Conservation (phyloP, 2,797 vertebrate genomes). For the Champsocephalus gunnari region DNA sequence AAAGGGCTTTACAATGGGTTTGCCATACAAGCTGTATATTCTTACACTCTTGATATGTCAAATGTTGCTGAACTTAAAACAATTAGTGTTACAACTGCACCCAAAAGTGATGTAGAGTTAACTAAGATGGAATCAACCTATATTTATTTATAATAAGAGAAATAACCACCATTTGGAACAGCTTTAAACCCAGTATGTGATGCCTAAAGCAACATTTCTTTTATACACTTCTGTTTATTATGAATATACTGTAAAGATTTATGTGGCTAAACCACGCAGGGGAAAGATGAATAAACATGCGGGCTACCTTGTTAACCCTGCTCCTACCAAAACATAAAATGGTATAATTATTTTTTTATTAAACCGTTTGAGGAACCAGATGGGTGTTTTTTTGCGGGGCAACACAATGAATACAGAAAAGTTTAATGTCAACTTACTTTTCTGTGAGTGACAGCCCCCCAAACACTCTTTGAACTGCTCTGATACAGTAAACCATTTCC, state of each 20-base stretch:
- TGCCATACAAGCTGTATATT: not conserved
- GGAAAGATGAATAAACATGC: not conserved
- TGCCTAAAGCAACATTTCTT: not conserved
- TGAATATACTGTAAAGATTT: not conserved
- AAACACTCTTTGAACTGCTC: slow-evolving; percentile 55
- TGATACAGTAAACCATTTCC: slow-evolving; percentile 46
- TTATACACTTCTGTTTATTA: not conserved
- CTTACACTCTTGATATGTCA: not conserved
- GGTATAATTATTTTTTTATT: slow-evolving; percentile 13
- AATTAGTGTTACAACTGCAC: not conserved
- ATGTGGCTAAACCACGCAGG: not conserved
- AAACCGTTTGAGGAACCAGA: slow-evolving; percentile 27
- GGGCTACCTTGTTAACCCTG: not conserved
- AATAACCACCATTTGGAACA: not conserved
- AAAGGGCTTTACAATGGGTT: not conserved
- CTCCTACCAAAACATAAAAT: not conserved
- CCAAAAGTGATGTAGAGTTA: not conserved
- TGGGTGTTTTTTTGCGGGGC: slow-evolving; percentile 7
- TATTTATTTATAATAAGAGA: not conserved
- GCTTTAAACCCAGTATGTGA: not conserved
- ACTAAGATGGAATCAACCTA: not conserved
- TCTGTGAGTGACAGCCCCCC: slow-evolving; percentile 49
- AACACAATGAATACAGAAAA: slow-evolving; percentile 24
- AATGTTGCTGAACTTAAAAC: not conserved
- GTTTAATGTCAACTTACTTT: slow-evolving; percentile 30